Base-by-base conservation (phyloP, 2,888 invertebrate species). In the Magallana nippona region DNA sequence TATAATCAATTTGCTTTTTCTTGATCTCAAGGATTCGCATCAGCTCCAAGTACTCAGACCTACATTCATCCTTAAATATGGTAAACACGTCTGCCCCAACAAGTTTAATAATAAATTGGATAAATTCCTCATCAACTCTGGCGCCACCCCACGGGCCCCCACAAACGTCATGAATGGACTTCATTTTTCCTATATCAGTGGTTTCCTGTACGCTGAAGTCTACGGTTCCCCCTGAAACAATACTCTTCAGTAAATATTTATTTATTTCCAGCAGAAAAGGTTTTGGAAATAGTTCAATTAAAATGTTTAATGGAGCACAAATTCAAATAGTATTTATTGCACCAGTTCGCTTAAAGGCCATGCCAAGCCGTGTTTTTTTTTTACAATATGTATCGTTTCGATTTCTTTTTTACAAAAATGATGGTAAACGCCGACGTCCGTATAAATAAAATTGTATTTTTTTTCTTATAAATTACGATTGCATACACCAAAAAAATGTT, bases 91-190 rank as follows among this genome's bases (percentile, higher is more conserved):
- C 56, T 44, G 27, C 83, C 22, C 77, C 77, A 22, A 83, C 55
- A n/a, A 83, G 27, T n/a, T 77, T 83, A 11, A n/a, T 71, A 2
- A 83, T 27, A 22, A 77, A 56, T 17, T 55, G 44, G 57, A 57
- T 44, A 17, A 80, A 83, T 58, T 82, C 78, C 60, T 82, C 82
- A 57, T 82, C 81, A 10, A 82, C 81, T 56, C 19, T 84, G 11
- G 77, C 60, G 17, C 84, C 84, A 17, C 84, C 84, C 80, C 80
- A 85, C 8, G 84, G 78, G 22, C 84, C 84, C 17, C 84, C 84
- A 62, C 82, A 82, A 5, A 82, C 84, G 22, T 27, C 78, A 27
- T 82, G 80, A 44, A 85, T 82, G 2, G 71, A 80, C 55, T 81
- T 82, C 55, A 85, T 55, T 55, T 85, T 55, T 8, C 80, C 60